Percentiles rank a stretch among this genome's conserved stretches.
phyloP scores from a whole-genome alignment of 2,888 invertebrate genomes.

The Sturmia bella region DNA sequence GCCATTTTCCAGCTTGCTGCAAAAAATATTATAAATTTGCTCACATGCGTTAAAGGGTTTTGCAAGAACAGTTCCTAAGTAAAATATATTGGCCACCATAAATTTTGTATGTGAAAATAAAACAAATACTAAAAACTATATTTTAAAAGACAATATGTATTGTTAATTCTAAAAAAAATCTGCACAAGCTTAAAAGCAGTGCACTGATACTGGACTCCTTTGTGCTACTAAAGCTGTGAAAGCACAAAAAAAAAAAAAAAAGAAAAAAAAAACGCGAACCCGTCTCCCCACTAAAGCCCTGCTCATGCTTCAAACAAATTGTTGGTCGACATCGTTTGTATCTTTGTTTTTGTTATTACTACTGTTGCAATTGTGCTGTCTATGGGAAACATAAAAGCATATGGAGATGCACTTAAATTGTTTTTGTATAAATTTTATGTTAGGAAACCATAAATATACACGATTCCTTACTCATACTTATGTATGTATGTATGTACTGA shows the following conservation, averaged over 20 bases:
- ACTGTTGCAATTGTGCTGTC: not conserved
- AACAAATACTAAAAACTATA: slow-evolving; percentile 35
- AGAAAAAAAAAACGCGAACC: not conserved
- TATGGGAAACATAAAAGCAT: not conserved
- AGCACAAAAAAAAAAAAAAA: not conserved
- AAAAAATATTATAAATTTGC: not conserved
- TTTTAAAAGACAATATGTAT: slow-evolving; percentile 54
- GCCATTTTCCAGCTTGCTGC: slow-evolving; percentile 3
- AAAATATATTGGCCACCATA: slow-evolving; percentile 49
- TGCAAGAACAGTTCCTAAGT: slow-evolving; percentile 19
- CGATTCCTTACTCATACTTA: too few relatives aligned
- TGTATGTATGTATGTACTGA: too few relatives aligned
- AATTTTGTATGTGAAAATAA: slow-evolving; percentile 40
- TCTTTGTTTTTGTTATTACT: slow-evolving; percentile 4
- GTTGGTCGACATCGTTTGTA: not conserved
- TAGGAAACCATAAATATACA: slow-evolving; percentile 50
- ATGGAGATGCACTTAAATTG: not conserved
- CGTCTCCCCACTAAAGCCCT: not conserved
- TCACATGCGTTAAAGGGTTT: slow-evolving; percentile 11
- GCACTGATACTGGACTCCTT: not conserved
- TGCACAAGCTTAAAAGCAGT: slow-evolving; percentile 41
- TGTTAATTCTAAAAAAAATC: slow-evolving; percentile 45
- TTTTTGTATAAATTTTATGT: not conserved
- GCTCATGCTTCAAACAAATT: not conserved
- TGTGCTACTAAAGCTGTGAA: not conserved